Base-by-base conservation (phyloP, 2,113 vertebrate species). In the Struthio camelus region DNA sequence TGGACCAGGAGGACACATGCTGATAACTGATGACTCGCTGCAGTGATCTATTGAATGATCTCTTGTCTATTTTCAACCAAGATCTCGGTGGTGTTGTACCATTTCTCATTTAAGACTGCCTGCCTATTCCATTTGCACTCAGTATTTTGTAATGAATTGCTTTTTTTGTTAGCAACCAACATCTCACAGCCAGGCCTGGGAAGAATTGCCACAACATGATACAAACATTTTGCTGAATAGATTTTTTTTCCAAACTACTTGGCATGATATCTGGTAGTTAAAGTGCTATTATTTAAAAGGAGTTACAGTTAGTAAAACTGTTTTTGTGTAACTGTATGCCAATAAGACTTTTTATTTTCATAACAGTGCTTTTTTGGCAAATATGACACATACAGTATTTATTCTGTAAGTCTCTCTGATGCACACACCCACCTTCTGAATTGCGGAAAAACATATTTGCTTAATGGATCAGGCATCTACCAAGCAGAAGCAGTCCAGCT, bases 381-480 rank as follows among this genome's bases (percentile, higher is more conserved):
- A 9, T 69, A 20, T 83, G 22, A 82, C 20, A 30, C 22, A 42
- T 25, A 59, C 4, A 32, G 6, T 51, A 53, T 58, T 72, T 90
- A 90, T 82, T 85, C 61, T 56, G 80, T 62, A 83, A 67, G 70
- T 71, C 34, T 70, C 34, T 14, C 73, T 94, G 20, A 80, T 71
- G 14, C 28, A 19, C 50, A 78, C n/a, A 76, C 42, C 62, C 13
- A 28, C 14, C 80, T 96, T 88, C 54, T 66, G 67, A 95, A 93
- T 58, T 78, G 76, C 46, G 84, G 66, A 95, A 73, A 92, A 92
- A 90, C 12, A 86, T 91, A 73, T 62, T 92, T 82, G n/a, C 27
- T 48, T 83, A 85, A 59, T 27, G 71, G 61, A 36, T 78, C 85
- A 84, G 19, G 36, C 58, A 34, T 32, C 71, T 66, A 88, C 40